A percentile compares a stretch with the other conserved stretches of the same genome.
phyloP scores from a whole-genome alignment of 2,797 vertebrate genomes.

The Sus cebifrons region DNA sequence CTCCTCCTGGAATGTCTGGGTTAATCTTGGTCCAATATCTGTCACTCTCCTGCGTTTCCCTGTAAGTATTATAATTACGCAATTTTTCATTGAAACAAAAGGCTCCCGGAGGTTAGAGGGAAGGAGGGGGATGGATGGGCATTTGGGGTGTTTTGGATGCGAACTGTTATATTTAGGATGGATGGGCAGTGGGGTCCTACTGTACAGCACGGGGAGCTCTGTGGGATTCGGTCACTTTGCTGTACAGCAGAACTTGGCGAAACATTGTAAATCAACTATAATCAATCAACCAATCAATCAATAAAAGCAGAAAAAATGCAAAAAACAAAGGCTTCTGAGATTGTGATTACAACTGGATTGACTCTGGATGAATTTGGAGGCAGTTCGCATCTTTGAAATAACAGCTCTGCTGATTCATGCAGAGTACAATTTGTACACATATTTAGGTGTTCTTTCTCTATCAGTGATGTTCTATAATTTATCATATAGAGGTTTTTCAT shows the following conservation, averaged over 20 bases:
- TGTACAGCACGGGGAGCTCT: no score
- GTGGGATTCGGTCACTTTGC: no score
- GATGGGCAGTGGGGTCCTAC: no score
- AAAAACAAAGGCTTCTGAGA: not conserved
- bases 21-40: not conserved
- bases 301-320: no score
- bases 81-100: slow-evolving; percentile 41
- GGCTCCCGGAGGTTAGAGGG: no score
- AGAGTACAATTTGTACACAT: not conserved
- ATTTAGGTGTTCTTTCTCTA: not conserved
- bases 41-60: not conserved
- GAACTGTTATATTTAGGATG: no score
- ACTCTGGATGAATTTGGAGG: not conserved
- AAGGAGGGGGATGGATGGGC: no score
- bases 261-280: no score
- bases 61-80: not conserved
- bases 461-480: not conserved
- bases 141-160: no score
- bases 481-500: not conserved
- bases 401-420: not conserved
- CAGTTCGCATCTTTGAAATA: not conserved
- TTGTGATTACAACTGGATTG: not conserved
- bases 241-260: no score
- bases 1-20: not conserved
- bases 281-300: no score